A percentile compares a stretch with the other conserved stretches of the same genome.
phyloP scores from a whole-genome alignment of 2,113 vertebrate species.

The Penelope pileata region DNA sequence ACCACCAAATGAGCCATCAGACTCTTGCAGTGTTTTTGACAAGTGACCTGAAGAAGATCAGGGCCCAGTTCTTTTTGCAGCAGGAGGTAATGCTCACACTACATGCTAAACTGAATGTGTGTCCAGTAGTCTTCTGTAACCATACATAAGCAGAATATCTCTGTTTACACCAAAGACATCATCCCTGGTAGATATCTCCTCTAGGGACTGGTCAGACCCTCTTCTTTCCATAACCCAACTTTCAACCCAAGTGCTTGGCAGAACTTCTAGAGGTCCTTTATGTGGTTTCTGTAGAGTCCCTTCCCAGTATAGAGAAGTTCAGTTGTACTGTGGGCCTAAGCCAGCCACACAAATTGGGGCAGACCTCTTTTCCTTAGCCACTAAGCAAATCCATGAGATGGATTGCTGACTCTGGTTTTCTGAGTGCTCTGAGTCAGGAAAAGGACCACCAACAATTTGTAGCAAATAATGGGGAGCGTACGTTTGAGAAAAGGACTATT shows the following conservation, averaged over 20 bases:
- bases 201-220: neutral
- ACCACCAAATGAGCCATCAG: neutral
- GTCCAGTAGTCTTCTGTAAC: neutral
- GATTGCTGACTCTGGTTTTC: neutral
- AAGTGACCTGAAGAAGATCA: neutral
- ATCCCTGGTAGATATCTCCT: neutral
- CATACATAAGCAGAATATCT: neutral
- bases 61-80: rapidly evolving
- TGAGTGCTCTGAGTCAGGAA: neutral
- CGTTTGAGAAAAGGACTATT: neutral
- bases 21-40: neutral
- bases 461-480: neutral
- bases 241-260: neutral
- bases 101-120: rapidly evolving
- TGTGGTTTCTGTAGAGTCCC: neutral
- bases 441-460: neutral
- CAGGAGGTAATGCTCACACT: neutral
- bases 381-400: neutral
- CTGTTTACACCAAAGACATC: neutral
- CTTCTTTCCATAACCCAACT: neutral
- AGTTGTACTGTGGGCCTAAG: neutral
- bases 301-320: neutral
- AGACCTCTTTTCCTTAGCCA: neutral
- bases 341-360: neutral
- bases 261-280: neutral